phyloP scores from a whole-genome alignment of 2,797 vertebrate species.

The Petrocephalus sullivani region DNA sequence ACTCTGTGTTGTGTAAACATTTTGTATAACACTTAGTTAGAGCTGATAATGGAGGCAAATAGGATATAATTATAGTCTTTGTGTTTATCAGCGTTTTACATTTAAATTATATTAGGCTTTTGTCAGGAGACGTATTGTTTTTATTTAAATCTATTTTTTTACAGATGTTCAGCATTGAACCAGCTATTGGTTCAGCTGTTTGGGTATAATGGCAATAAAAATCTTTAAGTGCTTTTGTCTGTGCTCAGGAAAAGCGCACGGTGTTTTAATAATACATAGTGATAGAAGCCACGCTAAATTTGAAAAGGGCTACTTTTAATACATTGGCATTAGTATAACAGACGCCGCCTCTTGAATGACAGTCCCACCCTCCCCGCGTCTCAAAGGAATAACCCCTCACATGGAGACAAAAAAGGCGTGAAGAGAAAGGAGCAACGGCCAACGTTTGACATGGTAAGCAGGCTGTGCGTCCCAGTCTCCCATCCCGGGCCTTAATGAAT shows the following conservation, averaged over 20 bases:
- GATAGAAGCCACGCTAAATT: conserved; percentile 24
- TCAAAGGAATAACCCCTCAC: conserved; percentile 53
- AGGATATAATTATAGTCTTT: background rate
- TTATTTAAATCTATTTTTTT: conserved; percentile 6
- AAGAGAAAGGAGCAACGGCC: conserved; percentile 46
- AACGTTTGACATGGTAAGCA: conserved; percentile 36
- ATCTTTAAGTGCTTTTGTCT: conserved; percentile 8
- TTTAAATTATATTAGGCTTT: background rate
- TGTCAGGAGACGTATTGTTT: background rate
- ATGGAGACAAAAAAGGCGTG: conserved; percentile 47
- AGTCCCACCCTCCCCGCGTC: conserved; percentile 54
- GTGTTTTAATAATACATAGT: conserved; percentile 1
- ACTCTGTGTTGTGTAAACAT: background rate
- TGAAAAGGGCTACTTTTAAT: conserved; percentile 20
- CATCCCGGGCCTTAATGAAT: conserved; percentile 35
- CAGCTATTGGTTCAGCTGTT: background rate
- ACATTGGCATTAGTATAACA: conserved; percentile 23
- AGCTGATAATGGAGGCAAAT: background rate
- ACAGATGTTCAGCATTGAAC: background rate
- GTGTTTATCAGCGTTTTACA: background rate
- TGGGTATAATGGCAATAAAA: background rate
- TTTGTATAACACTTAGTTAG: background rate
- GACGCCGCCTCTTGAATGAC: conserved; percentile 43
- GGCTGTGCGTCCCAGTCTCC: conserved; percentile 22
- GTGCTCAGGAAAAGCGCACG: background rate